Base-by-base conservation (phyloP, 2,888 invertebrate genomes). In the Zygogramma bicolorata region DNA sequence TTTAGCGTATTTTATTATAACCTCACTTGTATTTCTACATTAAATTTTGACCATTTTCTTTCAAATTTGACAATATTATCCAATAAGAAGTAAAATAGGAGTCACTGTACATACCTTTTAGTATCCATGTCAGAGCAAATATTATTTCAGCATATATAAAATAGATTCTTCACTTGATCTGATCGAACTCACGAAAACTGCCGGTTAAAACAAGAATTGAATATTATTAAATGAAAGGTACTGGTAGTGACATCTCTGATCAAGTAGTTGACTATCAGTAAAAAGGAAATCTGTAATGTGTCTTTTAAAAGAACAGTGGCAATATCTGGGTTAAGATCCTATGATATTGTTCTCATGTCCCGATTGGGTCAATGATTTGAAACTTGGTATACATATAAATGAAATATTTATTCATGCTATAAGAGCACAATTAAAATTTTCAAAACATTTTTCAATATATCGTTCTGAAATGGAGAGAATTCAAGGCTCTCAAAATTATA, bases 251-350 rank as follows among this genome's bases (percentile, higher is more conserved):
- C 40, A 29, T 40, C 8, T 40, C 40, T 40, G 40, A 40, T 40
- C 46, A 46, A 46, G 18, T 46, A 46, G 46, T 46, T 46, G 46
- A 46, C 15, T 46, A 18, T 46, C 40, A 40, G 40, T 40, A 40
- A 40, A 40, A 10, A 7, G 46, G 46, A 46, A 46, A 46, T 46
- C 18, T 46, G 46, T 46, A 46, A 46, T 46, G 46, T 46, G 46
- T 46, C 46, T 46, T 46, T 38, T 18, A 46, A 46, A 46, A 46
- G 46, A 46, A 46, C 46, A 46, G 46, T 46, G 46, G 46, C 46
- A 46, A 46, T 46, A 10, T 38, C 38, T 38, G 38, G 38, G 38
- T n/a, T n/a, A n/a, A n/a, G n/a, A n/a, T n/a, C n/a, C n/a, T n/a
- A n/a, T n/a, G n/a, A n/a, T n/a, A n/a, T n/a, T n/a, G n/a, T n/a